These are phyloP conservation scores for Onthophagus sagittarius DNA, from an alignment of 2,888 invertebrate genomes.

Conservation along the genomic window DNA sequence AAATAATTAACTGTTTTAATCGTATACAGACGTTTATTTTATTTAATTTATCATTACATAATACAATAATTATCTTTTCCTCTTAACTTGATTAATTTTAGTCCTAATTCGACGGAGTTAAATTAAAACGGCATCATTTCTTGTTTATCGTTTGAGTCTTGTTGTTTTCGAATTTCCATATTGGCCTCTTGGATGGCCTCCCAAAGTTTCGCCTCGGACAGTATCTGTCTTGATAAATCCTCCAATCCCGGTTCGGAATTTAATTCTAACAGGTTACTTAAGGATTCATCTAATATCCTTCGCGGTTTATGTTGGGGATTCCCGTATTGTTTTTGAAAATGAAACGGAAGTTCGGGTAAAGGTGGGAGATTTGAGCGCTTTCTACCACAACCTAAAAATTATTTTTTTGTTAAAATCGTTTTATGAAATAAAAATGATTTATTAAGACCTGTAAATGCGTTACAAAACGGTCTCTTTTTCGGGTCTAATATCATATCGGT, in stretches of 20 bases:
- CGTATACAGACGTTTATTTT: too few relatives aligned
- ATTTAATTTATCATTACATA: too few relatives aligned
- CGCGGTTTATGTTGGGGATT: constrained; percentile 11
- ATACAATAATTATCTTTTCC: too few relatives aligned
- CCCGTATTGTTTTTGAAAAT: constrained; percentile 10
- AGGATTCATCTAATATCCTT: constrained; percentile 54
- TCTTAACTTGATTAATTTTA: too few relatives aligned
- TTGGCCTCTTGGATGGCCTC: constrained; percentile 78
- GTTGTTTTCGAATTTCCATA: constrained; percentile 64
- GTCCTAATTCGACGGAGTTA: too few relatives aligned
- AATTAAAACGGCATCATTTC: constrained; percentile 20
- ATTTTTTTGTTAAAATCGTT: background rate
- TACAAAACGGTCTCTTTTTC: constrained; percentile 81
- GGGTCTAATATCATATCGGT: constrained; percentile 49
- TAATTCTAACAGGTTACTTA: constrained; percentile 63
- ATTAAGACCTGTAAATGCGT: constrained; percentile 79
- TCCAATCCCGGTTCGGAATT: constrained; percentile 68
- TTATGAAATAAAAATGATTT: constrained; percentile 15
- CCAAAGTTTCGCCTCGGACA: constrained; percentile 74
- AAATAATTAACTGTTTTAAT: too few relatives aligned
- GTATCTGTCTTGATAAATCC: constrained; percentile 72
- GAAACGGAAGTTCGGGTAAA: constrained; percentile 27
- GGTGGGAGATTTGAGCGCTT: constrained; percentile 57
- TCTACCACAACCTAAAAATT: constrained; percentile 64
- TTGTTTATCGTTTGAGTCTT: constrained; percentile 46